phyloP scores from a whole-genome alignment of 2,797 vertebrate species.

The Clarias fuscus region DNA sequence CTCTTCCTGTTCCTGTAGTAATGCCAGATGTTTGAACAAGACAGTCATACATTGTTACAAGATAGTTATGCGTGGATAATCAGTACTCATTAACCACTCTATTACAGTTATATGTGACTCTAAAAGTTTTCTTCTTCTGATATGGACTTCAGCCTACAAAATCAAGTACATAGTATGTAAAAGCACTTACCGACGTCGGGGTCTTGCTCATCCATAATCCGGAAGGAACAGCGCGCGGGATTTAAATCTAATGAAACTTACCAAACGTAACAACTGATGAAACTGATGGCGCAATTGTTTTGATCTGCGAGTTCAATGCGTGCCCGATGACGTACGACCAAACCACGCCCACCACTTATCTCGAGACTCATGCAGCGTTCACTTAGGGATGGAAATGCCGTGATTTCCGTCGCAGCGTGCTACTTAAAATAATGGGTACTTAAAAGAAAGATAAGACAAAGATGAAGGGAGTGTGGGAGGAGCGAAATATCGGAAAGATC shows the following conservation, averaged over 20 bases:
- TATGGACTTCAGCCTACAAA: background rate
- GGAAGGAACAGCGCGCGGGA: background rate
- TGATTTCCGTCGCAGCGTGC: background rate
- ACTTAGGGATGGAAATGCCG: background rate
- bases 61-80: background rate
- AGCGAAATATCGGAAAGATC: background rate
- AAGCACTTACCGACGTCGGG: constrained; percentile 43
- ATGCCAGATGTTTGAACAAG: background rate
- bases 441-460: background rate
- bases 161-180: background rate
- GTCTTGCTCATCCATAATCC: constrained; percentile 51
- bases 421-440: background rate
- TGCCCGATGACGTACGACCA: background rate
- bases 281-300: background rate
- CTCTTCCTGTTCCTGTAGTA: background rate
- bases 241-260: background rate
- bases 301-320: constrained; percentile 9
- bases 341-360: constrained; percentile 6
- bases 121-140: background rate
- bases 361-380: background rate
- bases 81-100: background rate
- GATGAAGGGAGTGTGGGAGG: background rate
- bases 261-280: background rate
- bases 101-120: background rate
- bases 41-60: background rate